Conservation (phyloP, 1,140 invertebrate genomes). For the Brachionus sp. region DNA sequence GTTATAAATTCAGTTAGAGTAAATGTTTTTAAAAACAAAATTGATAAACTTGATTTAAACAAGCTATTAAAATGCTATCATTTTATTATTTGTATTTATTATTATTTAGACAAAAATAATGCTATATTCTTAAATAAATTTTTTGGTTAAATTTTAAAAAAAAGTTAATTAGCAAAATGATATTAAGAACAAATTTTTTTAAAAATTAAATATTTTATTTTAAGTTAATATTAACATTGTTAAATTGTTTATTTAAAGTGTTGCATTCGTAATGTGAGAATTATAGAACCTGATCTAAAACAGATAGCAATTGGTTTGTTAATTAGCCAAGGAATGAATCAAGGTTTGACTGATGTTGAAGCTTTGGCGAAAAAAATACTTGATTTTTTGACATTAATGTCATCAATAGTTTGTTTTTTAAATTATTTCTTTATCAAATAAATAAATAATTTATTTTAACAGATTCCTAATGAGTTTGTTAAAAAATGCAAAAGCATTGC, state of each 20-base stretch:
- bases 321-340: not conserved
- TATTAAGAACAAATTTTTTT: too few species aligned
- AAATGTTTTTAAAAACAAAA: too few species aligned
- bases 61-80: too few species aligned
- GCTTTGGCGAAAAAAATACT: not conserved
- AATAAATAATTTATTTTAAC: not conserved
- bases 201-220: too few species aligned
- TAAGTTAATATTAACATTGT: not conserved
- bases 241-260: not conserved
- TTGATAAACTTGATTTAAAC: too few species aligned
- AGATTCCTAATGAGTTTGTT: conserved; percentile 22
- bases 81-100: too few species aligned
- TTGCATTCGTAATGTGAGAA: not conserved
- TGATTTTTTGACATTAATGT: not conserved
- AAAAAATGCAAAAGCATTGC: not conserved
- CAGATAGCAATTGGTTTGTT: not conserved
- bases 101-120: too few species aligned
- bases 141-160: too few species aligned
- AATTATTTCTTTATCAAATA: not conserved
- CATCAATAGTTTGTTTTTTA: not conserved
- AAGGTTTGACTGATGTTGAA: not conserved
- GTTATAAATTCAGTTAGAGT: too few species aligned
- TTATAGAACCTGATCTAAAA: not conserved
- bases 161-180: too few species aligned
- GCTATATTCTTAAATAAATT: too few species aligned